Base-by-base conservation (phyloP, 35 echinoderm and acorn worm genomes). In the Patiria miniata region DNA sequence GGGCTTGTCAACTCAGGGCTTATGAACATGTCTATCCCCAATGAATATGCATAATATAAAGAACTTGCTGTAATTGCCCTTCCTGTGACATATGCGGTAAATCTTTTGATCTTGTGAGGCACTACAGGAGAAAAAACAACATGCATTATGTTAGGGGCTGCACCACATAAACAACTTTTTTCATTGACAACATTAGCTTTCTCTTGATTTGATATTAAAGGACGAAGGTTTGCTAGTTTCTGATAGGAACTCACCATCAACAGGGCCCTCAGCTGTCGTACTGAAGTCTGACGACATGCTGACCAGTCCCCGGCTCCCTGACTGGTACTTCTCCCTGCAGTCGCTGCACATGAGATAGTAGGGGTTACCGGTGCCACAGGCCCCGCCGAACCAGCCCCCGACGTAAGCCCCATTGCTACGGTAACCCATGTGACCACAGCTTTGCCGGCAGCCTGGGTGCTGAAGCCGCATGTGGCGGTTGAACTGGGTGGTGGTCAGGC, bases 371-470 rank as follows among this genome's bases (percentile, higher is more conserved):
- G 88, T 98, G 37, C 96, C 96, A 39, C 96, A 94, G 2, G 93
- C 92, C 9, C 92, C 96, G 50, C 93, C 93, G 34, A 99, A 95
- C 92, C 96, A 99, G 7, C 95, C 95, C 52, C 88, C 95, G 21
- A 99, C 96, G 39, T 94, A 94, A 33, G 83, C 83, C 36, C 96
- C 96, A 51, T 99, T 93, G 59, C 93, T 94, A 78, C 96, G 92
- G 84, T 94, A 94, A 52, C 96, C 96, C 78, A 88, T 94, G 89
- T 94, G 93, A 58, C 96, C 96, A 80, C 96, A 99, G 39, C 89
- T 92, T 39, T 87, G 61, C 8, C 90, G 83, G 57, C 92, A 99
- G 15, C 96, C 96, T 16, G 92, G 89, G 61, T 99, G 96, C 44
- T 92, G 53, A 10, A 83, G 85, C 18, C 84, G 89, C 96, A 99